A percentile compares a stretch with the other conserved stretches of the same genome.
These are phyloP conservation scores for Andrena fulva DNA, from an alignment of 2,888 invertebrate species.

Conservation along the genomic window DNA sequence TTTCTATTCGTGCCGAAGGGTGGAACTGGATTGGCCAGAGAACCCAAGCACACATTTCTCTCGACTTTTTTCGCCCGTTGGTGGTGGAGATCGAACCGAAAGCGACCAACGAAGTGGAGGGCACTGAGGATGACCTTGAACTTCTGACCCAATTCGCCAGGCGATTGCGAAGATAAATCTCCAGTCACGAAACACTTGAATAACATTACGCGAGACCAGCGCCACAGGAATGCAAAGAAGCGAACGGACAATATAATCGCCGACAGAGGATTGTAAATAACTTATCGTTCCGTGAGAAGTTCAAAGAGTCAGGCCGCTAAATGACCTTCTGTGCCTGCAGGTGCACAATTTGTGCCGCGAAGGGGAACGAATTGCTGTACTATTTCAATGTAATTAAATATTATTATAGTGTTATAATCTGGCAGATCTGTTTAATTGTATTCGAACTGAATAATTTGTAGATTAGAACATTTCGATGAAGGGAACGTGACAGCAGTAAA, in stretches of 20 bases:
- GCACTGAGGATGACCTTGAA: constrained; percentile 44
- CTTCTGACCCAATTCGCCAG: constrained; percentile 47
- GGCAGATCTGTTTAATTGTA: background rate
- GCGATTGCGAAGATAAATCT: constrained; percentile 34
- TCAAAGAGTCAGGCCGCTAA: background rate
- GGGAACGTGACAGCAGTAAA: background rate
- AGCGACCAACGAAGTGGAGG: constrained; percentile 44
- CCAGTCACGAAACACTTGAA: constrained; percentile 16
- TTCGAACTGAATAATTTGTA: background rate
- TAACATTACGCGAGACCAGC: background rate
- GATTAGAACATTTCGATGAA: background rate
- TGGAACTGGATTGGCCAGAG: constrained; percentile 33
- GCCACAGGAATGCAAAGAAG: background rate
- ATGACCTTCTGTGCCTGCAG: background rate
- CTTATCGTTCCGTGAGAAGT: background rate
- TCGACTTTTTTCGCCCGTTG: constrained; percentile 49
- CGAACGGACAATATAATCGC: background rate
- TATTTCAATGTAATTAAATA: background rate
- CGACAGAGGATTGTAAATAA: background rate
- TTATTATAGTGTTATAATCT: background rate
- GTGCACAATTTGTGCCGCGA: background rate
- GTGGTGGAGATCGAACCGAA: constrained; percentile 29
- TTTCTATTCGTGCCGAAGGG: constrained; percentile 5
- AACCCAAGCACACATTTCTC: constrained; percentile 42
- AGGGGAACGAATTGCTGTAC: background rate